Conservation (phyloP, 1,140 invertebrate genomes). For the Drosophila azteca region DNA sequence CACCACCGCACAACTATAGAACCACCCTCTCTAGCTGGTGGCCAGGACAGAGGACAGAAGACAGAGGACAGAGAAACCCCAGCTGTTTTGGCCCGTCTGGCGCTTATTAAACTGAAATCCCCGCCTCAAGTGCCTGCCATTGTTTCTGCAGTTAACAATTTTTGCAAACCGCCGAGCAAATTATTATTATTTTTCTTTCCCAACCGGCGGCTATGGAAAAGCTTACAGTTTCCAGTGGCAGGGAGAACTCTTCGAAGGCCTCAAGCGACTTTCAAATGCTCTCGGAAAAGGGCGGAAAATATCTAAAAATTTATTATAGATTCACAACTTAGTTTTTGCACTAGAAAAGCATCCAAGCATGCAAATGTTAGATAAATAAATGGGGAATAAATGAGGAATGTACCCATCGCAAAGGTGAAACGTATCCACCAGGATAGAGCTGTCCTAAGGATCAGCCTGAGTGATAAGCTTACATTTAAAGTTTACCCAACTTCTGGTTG, state of each 20-base stretch:
- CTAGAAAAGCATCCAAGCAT: too few species aligned
- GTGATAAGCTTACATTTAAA: too few species aligned
- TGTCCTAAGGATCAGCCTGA: too few species aligned
- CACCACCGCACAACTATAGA: neutral
- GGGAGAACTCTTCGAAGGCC: neutral
- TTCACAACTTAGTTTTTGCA: too few species aligned
- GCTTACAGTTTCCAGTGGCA: conserved; percentile 12
- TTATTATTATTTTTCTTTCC: conserved; percentile 62
- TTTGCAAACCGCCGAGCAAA: conserved; percentile 58
- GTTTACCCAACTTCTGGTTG: too few species aligned
- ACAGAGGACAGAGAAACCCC: conserved; percentile 34
- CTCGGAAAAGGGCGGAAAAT: neutral
- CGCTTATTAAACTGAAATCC: conserved; percentile 83
- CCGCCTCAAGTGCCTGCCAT: conserved; percentile 57
- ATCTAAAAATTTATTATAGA: too few species aligned
- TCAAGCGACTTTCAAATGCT: neutral
- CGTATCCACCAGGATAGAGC: too few species aligned
- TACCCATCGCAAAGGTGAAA: too few species aligned
- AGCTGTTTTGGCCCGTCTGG: conserved; percentile 66
- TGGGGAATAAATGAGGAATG: too few species aligned
- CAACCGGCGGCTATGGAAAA: conserved; percentile 21
- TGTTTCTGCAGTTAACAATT: conserved; percentile 65
- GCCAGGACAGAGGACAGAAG: conserved; percentile 7
- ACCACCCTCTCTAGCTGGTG: neutral
- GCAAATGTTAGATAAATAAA: too few species aligned